Conservation (phyloP, 2,888 invertebrate genomes). For the Macrophya annulata region DNA sequence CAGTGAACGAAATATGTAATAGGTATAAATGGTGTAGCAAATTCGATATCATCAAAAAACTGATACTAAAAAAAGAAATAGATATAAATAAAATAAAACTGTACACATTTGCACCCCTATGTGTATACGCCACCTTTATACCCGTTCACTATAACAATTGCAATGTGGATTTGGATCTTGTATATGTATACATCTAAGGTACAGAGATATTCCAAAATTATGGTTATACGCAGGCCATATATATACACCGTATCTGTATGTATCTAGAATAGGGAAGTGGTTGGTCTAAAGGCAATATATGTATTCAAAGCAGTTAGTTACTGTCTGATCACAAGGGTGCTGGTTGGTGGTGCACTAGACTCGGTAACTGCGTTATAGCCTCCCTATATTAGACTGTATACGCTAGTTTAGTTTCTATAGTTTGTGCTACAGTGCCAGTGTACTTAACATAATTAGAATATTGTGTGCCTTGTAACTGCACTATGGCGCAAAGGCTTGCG, state of each 20-base stretch:
- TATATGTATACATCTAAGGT: constrained; percentile 11
- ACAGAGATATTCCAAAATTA: neutral
- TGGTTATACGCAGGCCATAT: neutral
- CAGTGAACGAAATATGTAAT: neutral
- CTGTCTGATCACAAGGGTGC: constrained; percentile 72
- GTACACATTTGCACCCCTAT: neutral
- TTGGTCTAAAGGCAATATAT: neutral
- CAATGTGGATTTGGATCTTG: neutral
- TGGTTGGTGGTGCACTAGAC: constrained; percentile 65
- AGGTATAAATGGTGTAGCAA: neutral
- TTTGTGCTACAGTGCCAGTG: constrained; percentile 65
- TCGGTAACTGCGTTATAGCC: constrained; percentile 73
- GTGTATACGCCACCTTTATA: neutral
- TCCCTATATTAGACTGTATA: constrained; percentile 31
- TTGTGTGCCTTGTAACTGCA: constrained; percentile 30
- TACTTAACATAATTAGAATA: constrained; percentile 75
- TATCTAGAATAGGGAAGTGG: constrained; percentile 17
- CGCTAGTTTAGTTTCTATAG: constrained; percentile 65
- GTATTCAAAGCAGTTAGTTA: constrained; percentile 70
- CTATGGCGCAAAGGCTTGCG: neutral
- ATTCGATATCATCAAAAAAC: constrained; percentile 1
- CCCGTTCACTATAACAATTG: too few relatives aligned
- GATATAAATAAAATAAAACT: neutral
- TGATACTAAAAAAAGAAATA: neutral
- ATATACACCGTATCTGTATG: constrained; percentile 8